A percentile compares a stretch with the other conserved stretches of the same genome.
These are phyloP conservation scores for Lacanobia oleracea DNA, from an alignment of 2,888 invertebrate genomes.

Conservation along the genomic window DNA sequence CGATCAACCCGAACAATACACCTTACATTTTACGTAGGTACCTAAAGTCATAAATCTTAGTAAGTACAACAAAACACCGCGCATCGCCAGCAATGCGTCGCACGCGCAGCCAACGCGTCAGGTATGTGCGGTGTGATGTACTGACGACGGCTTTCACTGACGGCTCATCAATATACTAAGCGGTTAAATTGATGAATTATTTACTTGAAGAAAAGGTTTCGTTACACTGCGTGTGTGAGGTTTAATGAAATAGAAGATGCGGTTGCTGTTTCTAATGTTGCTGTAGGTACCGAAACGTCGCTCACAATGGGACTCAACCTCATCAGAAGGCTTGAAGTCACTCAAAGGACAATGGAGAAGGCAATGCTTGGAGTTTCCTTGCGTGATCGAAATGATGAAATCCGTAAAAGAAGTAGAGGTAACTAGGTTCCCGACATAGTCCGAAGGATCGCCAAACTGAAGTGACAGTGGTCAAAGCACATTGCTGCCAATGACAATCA, in stretches of 20 bases:
- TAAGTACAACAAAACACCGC: slow-evolving; percentile 6
- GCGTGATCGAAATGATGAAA: no score
- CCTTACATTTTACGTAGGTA: background rate
- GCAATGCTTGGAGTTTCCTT: no score
- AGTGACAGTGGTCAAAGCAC: no score
- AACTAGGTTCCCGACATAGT: no score
- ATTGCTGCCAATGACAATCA: no score
- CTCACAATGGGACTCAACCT: no score
- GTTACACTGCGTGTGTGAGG: background rate
- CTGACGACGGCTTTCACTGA: slow-evolving; percentile 42
- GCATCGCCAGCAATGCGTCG: slow-evolving; percentile 13
- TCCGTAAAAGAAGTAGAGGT: no score
- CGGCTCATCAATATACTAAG: slow-evolving; percentile 12
- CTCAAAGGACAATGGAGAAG: no score
- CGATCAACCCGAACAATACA: background rate
- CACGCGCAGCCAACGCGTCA: slow-evolving; percentile 40
- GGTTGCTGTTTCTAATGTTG: no score
- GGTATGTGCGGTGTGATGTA: slow-evolving; percentile 49
- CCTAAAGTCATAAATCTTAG: background rate
- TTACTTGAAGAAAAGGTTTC: slow-evolving; percentile 38
- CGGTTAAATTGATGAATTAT: slow-evolving; percentile 26
- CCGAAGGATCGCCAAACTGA: no score
- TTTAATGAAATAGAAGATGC: background rate
- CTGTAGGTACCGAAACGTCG: no score
- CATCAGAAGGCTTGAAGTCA: no score